A percentile compares a stretch with the other conserved stretches of the same genome.
Evolutionary conservation across 2,888 invertebrate species (phyloP).

Genomic region (Eupithecia insigniata): DNA sequence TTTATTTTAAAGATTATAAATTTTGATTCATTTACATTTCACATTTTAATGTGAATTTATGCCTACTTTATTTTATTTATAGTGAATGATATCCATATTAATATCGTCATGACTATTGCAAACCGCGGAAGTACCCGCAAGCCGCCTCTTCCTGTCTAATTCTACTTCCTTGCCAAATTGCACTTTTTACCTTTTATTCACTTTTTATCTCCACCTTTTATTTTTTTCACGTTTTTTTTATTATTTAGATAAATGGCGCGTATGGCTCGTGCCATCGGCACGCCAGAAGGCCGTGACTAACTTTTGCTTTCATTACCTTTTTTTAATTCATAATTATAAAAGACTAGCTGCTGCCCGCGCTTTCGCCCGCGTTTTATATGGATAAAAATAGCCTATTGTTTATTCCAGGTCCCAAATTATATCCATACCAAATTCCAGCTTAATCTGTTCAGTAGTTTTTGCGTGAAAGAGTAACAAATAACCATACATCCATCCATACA

Average conservation of each 20-base stretch:
- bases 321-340: neutral
- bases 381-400: too few relatives aligned
- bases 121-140: constrained; percentile 81
- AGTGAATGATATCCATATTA: constrained; percentile 57
- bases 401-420: too few relatives aligned
- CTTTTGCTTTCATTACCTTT: constrained; percentile 60
- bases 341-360: too few relatives aligned
- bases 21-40: too few relatives aligned
- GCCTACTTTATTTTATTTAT: too few relatives aligned
- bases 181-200: constrained; percentile 57
- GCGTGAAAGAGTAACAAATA: too few relatives aligned
- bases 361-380: too few relatives aligned
- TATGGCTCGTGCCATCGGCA: constrained; percentile 79
- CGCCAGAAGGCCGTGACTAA: constrained; percentile 58
- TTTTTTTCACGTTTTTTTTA: constrained; percentile 58
- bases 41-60: too few relatives aligned
- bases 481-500: too few relatives aligned
- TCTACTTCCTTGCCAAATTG: constrained; percentile 74
- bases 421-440: too few relatives aligned
- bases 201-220: constrained; percentile 44
- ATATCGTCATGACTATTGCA: constrained; percentile 40
- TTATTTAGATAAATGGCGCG: constrained; percentile 54
- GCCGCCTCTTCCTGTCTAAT: constrained; percentile 79
- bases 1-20: too few relatives aligned
- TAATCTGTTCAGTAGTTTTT: too few relatives aligned